phyloP scores from a whole-genome alignment of 2,888 invertebrate genomes.

The Hypolimnas misippus region DNA sequence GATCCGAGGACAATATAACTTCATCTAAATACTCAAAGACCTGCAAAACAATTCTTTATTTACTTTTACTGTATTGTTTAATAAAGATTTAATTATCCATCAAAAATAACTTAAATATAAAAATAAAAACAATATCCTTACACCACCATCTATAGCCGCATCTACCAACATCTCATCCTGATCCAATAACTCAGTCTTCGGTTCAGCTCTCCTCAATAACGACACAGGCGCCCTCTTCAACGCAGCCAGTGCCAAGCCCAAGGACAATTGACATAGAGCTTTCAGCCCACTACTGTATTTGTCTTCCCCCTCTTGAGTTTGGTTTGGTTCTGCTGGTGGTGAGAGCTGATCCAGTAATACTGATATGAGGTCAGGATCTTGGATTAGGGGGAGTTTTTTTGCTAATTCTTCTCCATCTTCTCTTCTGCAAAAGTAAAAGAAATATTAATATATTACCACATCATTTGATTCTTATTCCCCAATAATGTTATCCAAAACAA shows the following conservation, averaged over 20 bases:
- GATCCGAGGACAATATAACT: slow-evolving; percentile 87
- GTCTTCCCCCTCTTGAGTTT: slow-evolving; percentile 45
- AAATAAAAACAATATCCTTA: too few relatives aligned
- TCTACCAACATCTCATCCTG: slow-evolving; percentile 93
- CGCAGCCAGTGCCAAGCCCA: slow-evolving; percentile 69
- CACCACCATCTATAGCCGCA: slow-evolving; percentile 89
- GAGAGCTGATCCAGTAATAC: slow-evolving; percentile 79
- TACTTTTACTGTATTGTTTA: too few relatives aligned
- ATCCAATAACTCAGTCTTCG: slow-evolving; percentile 77
- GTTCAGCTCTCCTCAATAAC: slow-evolving; percentile 52
- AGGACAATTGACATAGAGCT: slow-evolving; percentile 67
- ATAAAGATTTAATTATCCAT: too few relatives aligned
- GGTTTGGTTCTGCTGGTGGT: slow-evolving; percentile 50
- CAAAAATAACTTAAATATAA: not conserved
- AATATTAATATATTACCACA: not conserved
- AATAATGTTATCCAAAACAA: too few relatives aligned
- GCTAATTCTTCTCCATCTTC: slow-evolving; percentile 91
- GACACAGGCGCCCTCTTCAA: slow-evolving; percentile 74
- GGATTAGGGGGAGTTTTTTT: slow-evolving; percentile 86
- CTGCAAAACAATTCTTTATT: slow-evolving; percentile 64
- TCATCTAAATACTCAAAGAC: slow-evolving; percentile 92
- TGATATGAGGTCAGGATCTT: slow-evolving; percentile 84
- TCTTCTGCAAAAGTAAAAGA: slow-evolving; percentile 62
- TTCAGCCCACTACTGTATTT: slow-evolving; percentile 53
- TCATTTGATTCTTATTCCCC: too few relatives aligned